A percentile compares a stretch with the other conserved stretches of the same genome.
These are phyloP conservation scores for Leucoraja ocellata DNA, from an alignment of 2,797 vertebrate species.

Conservation along the genomic window DNA sequence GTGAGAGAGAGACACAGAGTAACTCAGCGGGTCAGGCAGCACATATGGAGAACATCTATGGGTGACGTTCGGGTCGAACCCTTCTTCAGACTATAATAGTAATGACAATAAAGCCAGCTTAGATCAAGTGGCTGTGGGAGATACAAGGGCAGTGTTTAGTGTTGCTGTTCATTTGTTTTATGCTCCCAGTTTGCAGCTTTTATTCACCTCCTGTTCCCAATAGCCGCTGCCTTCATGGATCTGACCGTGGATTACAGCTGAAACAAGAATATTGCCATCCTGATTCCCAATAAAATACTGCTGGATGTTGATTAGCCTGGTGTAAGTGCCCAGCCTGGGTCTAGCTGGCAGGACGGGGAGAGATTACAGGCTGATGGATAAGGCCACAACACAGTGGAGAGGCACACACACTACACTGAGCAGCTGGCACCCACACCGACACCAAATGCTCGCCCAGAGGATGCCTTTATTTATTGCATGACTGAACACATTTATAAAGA, in stretches of 20 bases:
- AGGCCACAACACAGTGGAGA: neutral
- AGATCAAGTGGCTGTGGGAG: no score
- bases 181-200: neutral
- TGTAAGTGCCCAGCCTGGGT: neutral
- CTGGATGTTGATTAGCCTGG: neutral
- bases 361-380: neutral
- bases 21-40: no score
- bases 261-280: neutral
- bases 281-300: neutral
- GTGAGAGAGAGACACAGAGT: no score
- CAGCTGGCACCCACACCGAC: neutral
- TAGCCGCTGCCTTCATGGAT: neutral
- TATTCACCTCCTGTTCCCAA: neutral
- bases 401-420: no score
- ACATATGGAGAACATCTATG: no score
- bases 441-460: neutral
- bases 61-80: no score
- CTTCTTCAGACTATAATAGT: no score
- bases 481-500: slow-evolving; percentile 32
- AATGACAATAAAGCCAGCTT: no score
- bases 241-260: neutral
- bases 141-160: no score
- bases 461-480: neutral
- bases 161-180: neutral
- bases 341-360: no score